Percentiles rank a stretch among this genome's conserved stretches.
Evolutionary conservation across 2,888 invertebrate genomes (phyloP).

Genomic region (Drosophila subquinaria): DNA sequence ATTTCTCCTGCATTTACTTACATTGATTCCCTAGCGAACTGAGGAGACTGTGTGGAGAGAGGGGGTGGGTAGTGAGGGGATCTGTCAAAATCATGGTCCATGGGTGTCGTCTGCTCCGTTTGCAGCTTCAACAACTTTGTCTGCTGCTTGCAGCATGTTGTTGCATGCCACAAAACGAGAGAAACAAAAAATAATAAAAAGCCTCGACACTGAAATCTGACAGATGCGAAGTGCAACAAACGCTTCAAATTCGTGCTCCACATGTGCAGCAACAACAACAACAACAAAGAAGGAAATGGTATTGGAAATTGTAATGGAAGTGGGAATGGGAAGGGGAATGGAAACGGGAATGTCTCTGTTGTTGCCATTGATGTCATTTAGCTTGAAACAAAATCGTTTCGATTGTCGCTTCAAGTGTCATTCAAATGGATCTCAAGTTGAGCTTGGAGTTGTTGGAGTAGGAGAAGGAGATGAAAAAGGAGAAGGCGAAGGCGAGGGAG

Average conservation of each 20-base stretch:
- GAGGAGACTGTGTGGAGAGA: not conserved
- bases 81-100: conserved; percentile 66
- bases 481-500: not conserved
- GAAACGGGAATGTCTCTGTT: conserved; percentile 44
- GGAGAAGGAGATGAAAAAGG: not conserved
- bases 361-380: conserved; percentile 42
- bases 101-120: conserved; percentile 48
- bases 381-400: conserved; percentile 68
- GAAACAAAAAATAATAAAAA: conserved; percentile 1
- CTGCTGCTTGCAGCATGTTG: conserved; percentile 4
- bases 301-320: not conserved
- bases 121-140: conserved; percentile 13
- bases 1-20: not conserved
- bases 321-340: conserved; percentile 18
- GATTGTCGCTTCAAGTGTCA: conserved; percentile 67
- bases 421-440: conserved; percentile 17
- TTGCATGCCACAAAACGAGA: conserved; percentile 32
- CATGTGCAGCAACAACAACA: conserved; percentile 36
- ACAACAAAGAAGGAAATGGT: not conserved
- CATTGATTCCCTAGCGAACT: conserved; percentile 28
- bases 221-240: conserved; percentile 75
- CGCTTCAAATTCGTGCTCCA: conserved; percentile 61
- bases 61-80: not conserved
- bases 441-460: conserved; percentile 5
- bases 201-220: conserved; percentile 77